Evolutionary conservation across 2,113 vertebrate genomes (phyloP).

Genomic region (Dicerorhinus sumatrensis): DNA sequence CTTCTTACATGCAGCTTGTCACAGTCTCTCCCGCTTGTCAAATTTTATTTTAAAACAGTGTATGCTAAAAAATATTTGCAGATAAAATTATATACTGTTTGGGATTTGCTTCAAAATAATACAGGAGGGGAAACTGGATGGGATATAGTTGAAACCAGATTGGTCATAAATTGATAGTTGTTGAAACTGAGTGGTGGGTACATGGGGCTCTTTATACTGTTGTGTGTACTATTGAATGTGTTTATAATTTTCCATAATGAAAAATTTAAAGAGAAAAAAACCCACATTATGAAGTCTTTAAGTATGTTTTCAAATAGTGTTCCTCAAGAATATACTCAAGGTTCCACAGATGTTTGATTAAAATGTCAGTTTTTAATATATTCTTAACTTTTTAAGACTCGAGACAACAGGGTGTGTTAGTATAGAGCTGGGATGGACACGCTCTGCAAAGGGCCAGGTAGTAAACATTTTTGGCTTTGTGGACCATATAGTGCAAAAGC

Average conservation of each 20-base stretch:
- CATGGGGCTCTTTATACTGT: background rate
- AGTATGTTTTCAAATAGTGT: constrained; percentile 22
- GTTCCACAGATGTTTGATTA: background rate
- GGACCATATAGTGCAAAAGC: background rate
- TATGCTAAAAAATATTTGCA: background rate
- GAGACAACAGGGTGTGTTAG: background rate
- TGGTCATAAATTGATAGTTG: background rate
- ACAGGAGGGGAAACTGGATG: background rate
- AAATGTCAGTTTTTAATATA: constrained; percentile 5
- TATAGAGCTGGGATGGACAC: background rate
- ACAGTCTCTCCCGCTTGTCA: background rate
- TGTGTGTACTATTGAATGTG: background rate
- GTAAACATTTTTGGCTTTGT: background rate
- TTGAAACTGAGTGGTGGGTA: background rate
- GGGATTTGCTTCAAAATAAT: constrained; percentile 19
- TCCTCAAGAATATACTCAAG: background rate
- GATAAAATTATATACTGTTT: background rate
- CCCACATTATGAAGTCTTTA: background rate
- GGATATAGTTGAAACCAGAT: background rate
- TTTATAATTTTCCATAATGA: background rate
- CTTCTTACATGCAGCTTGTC: background rate
- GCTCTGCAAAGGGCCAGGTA: background rate
- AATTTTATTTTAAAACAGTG: constrained; percentile 37
- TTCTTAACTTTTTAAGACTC: background rate
- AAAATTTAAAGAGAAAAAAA: constrained; percentile 1